Evolutionary conservation across 2,113 vertebrate species (phyloP).

Genomic region (Sphyrna mokarran): DNA sequence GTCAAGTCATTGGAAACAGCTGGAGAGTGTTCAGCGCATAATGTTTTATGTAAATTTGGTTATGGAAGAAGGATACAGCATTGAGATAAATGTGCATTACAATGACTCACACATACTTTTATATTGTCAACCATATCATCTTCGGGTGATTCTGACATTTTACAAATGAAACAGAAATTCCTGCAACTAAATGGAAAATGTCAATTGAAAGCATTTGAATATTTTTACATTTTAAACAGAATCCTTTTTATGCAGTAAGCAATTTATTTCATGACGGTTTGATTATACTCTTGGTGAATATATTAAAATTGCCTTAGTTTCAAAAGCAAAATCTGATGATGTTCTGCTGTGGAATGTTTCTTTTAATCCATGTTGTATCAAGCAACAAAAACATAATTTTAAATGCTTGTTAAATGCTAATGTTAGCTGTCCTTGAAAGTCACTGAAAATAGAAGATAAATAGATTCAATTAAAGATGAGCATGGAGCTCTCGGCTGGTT

Average conservation of each 20-base stretch:
- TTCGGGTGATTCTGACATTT: background rate
- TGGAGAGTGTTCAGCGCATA: background rate
- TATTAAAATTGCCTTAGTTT: background rate
- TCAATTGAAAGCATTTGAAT: background rate
- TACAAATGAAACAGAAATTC: conserved; percentile 1
- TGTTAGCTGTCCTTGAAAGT: background rate
- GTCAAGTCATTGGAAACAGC: background rate
- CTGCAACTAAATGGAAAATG: background rate
- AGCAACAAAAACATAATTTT: background rate
- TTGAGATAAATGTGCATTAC: background rate
- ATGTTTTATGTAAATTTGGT: background rate
- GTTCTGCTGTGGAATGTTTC: background rate
- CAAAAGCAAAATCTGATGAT: background rate
- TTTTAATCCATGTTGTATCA: background rate
- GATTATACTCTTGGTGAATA: background rate
- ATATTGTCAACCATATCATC: background rate
- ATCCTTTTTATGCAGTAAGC: background rate
- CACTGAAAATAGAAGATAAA: background rate
- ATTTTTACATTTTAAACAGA: background rate
- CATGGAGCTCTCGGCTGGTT: background rate
- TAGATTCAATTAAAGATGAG: conserved; percentile 27
- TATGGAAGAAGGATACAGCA: background rate
- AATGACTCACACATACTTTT: background rate
- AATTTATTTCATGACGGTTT: conserved; percentile 22
- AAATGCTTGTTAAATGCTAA: background rate